A percentile compares a stretch with the other conserved stretches of the same genome.
phyloP scores from a whole-genome alignment of 2,797 vertebrate genomes.

The Macropodus opercularis region DNA sequence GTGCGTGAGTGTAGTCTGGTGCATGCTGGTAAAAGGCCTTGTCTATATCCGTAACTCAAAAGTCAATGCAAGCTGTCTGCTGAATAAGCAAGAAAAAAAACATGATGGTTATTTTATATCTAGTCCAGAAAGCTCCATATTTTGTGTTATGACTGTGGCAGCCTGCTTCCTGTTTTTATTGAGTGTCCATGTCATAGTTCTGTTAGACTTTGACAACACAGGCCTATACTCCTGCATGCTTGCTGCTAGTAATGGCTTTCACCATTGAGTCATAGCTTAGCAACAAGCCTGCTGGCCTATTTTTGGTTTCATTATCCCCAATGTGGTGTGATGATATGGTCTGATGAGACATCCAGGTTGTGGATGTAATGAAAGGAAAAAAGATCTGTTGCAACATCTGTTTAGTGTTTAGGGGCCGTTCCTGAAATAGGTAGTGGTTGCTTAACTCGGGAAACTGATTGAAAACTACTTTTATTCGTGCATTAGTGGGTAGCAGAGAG shows the following conservation, averaged over 20 bases:
- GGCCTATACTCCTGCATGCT: constrained; percentile 37
- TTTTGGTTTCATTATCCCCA: constrained; percentile 74
- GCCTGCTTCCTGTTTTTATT: constrained; percentile 9
- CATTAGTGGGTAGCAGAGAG: not conserved
- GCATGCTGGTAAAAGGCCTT: constrained; percentile 21
- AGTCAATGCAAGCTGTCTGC: constrained; percentile 17
- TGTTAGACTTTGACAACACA: constrained; percentile 47
- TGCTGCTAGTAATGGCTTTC: constrained; percentile 55
- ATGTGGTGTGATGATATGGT: constrained; percentile 53
- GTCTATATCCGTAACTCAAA: not conserved
- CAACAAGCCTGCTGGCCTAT: constrained; percentile 71
- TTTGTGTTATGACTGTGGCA: not conserved
- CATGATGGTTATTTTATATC: constrained; percentile 4
- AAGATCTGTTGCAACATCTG: constrained; percentile 40
- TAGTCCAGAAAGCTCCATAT: not conserved
- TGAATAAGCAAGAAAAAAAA: constrained; percentile 2
- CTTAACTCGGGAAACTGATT: constrained; percentile 11
- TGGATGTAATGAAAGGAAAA: constrained; percentile 57
- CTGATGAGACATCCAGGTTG: constrained; percentile 55
- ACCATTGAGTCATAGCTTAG: constrained; percentile 72
- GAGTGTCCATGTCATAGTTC: constrained; percentile 48
- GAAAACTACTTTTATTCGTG: not conserved
- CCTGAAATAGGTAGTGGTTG: constrained; percentile 17
- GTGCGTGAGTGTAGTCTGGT: constrained; percentile 6
- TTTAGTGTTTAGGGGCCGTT: constrained; percentile 27